Percentiles rank a stretch among this genome's conserved stretches.
Conservation (phyloP, 2,797 vertebrate species). For the Sebastes elongatus region DNA sequence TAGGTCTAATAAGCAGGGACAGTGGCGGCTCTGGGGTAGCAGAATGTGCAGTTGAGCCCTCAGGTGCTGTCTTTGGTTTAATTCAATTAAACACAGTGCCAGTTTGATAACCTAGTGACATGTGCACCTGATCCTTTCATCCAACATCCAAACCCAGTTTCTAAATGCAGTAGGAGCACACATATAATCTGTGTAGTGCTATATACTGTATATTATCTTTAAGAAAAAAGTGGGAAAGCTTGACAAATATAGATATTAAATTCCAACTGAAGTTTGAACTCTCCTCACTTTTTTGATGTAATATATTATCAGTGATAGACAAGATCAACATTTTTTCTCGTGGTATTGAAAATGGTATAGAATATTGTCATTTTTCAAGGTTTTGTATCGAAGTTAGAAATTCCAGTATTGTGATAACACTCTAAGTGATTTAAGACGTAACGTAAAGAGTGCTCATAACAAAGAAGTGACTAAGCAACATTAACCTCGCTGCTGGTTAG, state of each 20-base stretch:
- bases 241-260: neutral
- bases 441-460: no score
- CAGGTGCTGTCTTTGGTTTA: neutral
- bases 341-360: no score
- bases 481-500: no score
- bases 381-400: accelerated
- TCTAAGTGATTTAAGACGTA: no score
- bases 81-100: conserved; percentile 2
- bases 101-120: conserved; percentile 16
- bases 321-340: accelerated
- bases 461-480: no score
- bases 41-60: neutral
- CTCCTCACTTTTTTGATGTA: neutral
- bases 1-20: conserved; percentile 4
- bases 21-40: neutral
- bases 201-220: neutral
- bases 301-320: neutral
- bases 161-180: neutral
- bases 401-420: no score
- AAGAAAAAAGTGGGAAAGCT: neutral
- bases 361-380: no score
- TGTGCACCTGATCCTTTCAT: neutral
- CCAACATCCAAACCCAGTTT: neutral
- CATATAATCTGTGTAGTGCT: no score
- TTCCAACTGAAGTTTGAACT: neutral